Percentiles rank a stretch among this genome's conserved stretches.
phyloP scores from a whole-genome alignment of 2,888 invertebrate species.

The Drosophila lutescens region DNA sequence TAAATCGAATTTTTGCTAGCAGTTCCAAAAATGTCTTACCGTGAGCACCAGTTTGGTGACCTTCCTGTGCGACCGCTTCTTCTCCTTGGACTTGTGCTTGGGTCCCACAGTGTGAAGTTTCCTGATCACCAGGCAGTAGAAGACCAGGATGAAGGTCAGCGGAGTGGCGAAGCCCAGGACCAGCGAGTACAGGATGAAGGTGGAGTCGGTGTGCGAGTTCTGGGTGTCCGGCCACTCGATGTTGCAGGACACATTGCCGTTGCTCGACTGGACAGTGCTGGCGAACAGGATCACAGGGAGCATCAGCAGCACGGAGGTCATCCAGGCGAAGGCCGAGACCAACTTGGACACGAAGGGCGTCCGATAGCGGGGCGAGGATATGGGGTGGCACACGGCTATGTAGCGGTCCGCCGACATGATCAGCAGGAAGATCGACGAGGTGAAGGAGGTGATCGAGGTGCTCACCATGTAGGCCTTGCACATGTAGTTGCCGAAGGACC shows the following conservation, averaged over 20 bases:
- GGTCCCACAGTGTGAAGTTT: slow-evolving; percentile 95
- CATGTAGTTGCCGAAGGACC: slow-evolving; percentile 94
- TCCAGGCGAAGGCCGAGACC: slow-evolving; percentile 95
- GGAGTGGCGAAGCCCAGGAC: slow-evolving; percentile 95
- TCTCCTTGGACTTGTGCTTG: slow-evolving; percentile 95
- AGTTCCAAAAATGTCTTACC: not conserved
- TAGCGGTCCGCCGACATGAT: slow-evolving; percentile 97
- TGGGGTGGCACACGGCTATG: slow-evolving; percentile 96
- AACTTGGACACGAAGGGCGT: slow-evolving; percentile 94
- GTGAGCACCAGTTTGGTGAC: slow-evolving; percentile 95
- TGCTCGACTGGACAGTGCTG: slow-evolving; percentile 87
- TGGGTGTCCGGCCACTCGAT: slow-evolving; percentile 91
- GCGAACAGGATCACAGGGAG: slow-evolving; percentile 95
- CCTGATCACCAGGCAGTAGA: slow-evolving; percentile 94
- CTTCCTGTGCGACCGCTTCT: slow-evolving; percentile 94
- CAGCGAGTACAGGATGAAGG: slow-evolving; percentile 95
- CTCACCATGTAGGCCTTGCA: slow-evolving; percentile 96
- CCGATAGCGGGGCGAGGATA: slow-evolving; percentile 92
- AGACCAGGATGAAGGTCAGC: slow-evolving; percentile 92
- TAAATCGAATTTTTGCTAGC: not conserved
- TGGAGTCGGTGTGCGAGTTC: slow-evolving; percentile 88
- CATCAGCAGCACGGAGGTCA: slow-evolving; percentile 93
- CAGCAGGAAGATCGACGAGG: slow-evolving; percentile 94
- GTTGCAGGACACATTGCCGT: slow-evolving; percentile 88
- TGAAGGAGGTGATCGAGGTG: slow-evolving; percentile 96